Evolutionary conservation across 1,140 invertebrate species (phyloP), one percentile per base, ranked within the genome.

Genomic region (Megalonaias nervosa): DNA sequence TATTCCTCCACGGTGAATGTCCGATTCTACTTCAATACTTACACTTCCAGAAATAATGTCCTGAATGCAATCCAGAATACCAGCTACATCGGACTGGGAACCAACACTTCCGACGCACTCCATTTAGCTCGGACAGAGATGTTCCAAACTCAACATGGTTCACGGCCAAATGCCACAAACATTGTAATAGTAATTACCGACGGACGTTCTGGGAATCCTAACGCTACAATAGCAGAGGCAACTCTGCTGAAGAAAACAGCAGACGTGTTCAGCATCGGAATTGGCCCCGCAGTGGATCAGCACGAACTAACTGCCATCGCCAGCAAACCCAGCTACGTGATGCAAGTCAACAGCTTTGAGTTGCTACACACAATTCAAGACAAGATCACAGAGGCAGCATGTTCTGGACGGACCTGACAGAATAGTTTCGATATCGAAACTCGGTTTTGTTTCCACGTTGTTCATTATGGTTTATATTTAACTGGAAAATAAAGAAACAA

Each of bases 171-270:
- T 62, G 66, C 77, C 16, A 62, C 71, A 14, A 69, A 71, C 14
- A 66, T 77, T 21, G 79, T 67, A 4, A 75, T 83, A 6, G 68
- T 83, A 12, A 75, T 83, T n/a, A 83, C 79, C 0, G 81, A 83
- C 62, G 79, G 81, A 31, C 59, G 64, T 31, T 78, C 77, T 13
- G 58, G 65, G 31, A 64, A 78, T 21, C 64, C 67, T 57, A 26
- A 66, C 19, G 59, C 67, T 23, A 78, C 76, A 12, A 26, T 66
- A 4, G 31, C 4, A 9, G 76, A 82, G 56, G 76, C 81, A 57
- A 21, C 68, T 14, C 61, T 58, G 19, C 68, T 79, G 19, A 65
- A 79, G 31, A 67, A 21, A n/a, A 23, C 62, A 21, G 76, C 72
- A 21, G 55, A 68, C 13, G 69, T 82, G 9, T 67, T 82, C 26